phyloP scores from a whole-genome alignment of 2,888 invertebrate genomes.

The Lasioglossum malachurum region DNA sequence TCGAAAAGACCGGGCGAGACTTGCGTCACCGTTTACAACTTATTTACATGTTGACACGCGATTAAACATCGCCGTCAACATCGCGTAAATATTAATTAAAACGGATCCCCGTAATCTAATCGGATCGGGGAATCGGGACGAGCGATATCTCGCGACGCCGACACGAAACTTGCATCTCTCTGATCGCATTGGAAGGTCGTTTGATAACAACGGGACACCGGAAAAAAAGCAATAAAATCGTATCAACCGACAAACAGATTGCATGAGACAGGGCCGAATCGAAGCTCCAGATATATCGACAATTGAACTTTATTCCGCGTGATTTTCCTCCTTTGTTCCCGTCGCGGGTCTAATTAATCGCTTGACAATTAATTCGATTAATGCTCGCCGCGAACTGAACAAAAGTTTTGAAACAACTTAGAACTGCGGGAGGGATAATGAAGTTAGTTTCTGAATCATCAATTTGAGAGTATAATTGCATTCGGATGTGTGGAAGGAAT shows the following conservation, averaged over 20 bases:
- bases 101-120: conserved; percentile 20
- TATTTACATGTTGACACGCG: not conserved
- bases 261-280: not conserved
- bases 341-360: not conserved
- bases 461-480: not conserved
- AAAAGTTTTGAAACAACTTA: not conserved
- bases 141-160: not conserved
- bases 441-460: not conserved
- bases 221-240: not conserved
- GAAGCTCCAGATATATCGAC: not conserved
- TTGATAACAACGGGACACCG: not conserved
- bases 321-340: not conserved
- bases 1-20: not conserved
- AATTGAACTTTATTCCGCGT: conserved; percentile 1
- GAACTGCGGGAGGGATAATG: not conserved
- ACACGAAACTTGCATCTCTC: not conserved
- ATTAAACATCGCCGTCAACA: not conserved
- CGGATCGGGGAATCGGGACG: not conserved
- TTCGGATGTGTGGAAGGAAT: not conserved
- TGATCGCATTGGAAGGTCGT: conserved; percentile 3
- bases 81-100: not conserved
- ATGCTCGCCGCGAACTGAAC: not conserved
- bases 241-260: conserved; percentile 17
- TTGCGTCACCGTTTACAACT: not conserved
- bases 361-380: not conserved